Base-by-base conservation (phyloP, 2,797 vertebrate species). In the Sebastes ruberrimus region DNA sequence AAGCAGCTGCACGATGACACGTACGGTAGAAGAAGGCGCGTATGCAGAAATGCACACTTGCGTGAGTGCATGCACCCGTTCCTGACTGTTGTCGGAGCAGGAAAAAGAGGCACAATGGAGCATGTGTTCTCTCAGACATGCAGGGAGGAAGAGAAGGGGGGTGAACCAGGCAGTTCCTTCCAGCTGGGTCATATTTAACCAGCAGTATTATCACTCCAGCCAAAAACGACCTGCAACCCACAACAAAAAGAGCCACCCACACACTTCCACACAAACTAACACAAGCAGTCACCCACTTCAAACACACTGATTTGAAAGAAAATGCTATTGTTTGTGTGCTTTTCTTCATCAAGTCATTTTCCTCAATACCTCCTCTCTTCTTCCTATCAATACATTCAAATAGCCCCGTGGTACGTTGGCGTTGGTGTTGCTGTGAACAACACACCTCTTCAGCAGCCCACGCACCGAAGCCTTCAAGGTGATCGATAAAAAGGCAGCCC, bases 181-280 rank as follows among this genome's bases (percentile, higher is more conserved):
- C 93, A 92, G 93, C 93, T 93, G 88, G 92, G 90, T 92, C 93
- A 94, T 92, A 91, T 94, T 93, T 92, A 93, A 93, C 90, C 84
- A 87, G 73, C 67, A 82, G 76, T 63, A 78, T 87, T 57, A 88
- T 67, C 63, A 74, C 57, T 60, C 70, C 67, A 82, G 82, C 75
- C 64, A 88, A 88, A 46, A 87, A 77, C 9, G 32, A 87, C 87
- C 86, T 81, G 53, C 64, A 69, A 81, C 74, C 60, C 76, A 81
- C 84, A 18, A 18, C 30, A 63, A 66, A 66, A n/a, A 70, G 35
- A 57, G 11, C n/a, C 46, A 64, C 69, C 69, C 67, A 78, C 77
- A 61, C 63, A 63, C 60, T 84, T n/a, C 27, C 8, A 81, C 18
- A 65, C 25, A 35, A 68, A 78, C 60, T 27, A 23, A 23, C 18